phyloP scores from a whole-genome alignment of 2,113 vertebrate species.

The Xenopus laevis region DNA sequence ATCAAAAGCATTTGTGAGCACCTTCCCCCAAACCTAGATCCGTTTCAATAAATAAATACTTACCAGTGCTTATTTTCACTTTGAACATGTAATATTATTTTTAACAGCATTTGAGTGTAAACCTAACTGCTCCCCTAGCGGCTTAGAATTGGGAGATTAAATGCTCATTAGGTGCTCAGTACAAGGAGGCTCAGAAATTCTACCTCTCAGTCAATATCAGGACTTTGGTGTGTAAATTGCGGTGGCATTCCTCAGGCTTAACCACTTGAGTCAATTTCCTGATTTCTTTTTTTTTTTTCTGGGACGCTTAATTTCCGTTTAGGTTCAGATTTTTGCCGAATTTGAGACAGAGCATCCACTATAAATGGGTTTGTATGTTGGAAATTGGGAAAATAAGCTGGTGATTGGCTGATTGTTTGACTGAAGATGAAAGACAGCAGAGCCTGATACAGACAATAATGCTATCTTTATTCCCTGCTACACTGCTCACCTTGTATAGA shows the following conservation, averaged over 20 bases:
- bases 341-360: slow-evolving; percentile 55
- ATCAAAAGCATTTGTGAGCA: too few species aligned
- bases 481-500: neutral
- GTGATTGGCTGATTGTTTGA: slow-evolving; percentile 7
- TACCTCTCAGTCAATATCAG: slow-evolving; percentile 42
- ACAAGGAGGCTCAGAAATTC: slow-evolving; percentile 51
- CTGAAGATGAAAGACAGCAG: slow-evolving; percentile 7
- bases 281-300: slow-evolving; percentile 45
- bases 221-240: slow-evolving; percentile 51
- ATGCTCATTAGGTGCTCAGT: slow-evolving; percentile 55
- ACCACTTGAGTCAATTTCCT: slow-evolving; percentile 58
- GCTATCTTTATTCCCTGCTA: too few species aligned
- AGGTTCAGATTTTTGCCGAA: slow-evolving; percentile 55
- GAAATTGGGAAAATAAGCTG: slow-evolving; percentile 42
- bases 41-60: too few species aligned
- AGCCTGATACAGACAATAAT: slow-evolving; percentile 1
- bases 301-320: slow-evolving; percentile 59
- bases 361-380: slow-evolving; percentile 52
- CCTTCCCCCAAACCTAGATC: too few species aligned
- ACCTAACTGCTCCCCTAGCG: neutral
- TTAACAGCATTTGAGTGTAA: too few species aligned
- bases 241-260: slow-evolving; percentile 49
- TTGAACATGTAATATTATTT: too few species aligned
- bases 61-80: too few species aligned
- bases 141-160: slow-evolving; percentile 47